Percentiles rank a stretch among this genome's conserved stretches.
Conservation (phyloP, 2,888 invertebrate genomes). For the Crioceris asparagi region DNA sequence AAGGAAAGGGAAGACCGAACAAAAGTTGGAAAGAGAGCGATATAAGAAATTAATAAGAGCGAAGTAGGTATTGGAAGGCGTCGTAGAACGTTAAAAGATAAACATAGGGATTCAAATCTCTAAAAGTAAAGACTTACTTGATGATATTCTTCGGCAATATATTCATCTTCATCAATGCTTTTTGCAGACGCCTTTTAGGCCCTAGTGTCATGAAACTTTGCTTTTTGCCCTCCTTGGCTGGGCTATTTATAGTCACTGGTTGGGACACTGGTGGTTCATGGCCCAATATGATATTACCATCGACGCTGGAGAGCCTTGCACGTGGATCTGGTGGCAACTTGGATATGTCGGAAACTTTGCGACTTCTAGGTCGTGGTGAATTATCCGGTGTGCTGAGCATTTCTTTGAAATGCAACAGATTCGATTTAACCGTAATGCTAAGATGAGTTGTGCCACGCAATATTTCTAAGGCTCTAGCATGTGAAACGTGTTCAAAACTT, state of each 20-base stretch:
- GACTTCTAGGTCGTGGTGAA: constrained; percentile 62
- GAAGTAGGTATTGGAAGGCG: too few species aligned
- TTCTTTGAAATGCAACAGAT: constrained; percentile 77
- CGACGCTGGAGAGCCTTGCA: constrained; percentile 70
- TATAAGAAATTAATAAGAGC: too few species aligned
- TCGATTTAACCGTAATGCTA: constrained; percentile 93
- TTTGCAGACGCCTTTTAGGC: constrained; percentile 72
- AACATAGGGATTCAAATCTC: too few species aligned
- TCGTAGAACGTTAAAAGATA: too few species aligned
- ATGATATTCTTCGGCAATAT: constrained; percentile 77
- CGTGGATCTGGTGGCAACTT: constrained; percentile 59
- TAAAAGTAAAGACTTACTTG: constrained; percentile 26
- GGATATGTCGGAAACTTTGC: constrained; percentile 46
- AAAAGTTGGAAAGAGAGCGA: too few species aligned
- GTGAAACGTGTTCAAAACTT: constrained; percentile 88
- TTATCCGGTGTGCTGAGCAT: constrained; percentile 69
- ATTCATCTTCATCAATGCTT: constrained; percentile 82
- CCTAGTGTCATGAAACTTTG: constrained; percentile 80
- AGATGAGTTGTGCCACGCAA: constrained; percentile 90
- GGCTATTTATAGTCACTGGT: constrained; percentile 49
- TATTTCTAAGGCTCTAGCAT: constrained; percentile 85
- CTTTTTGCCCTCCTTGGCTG: constrained; percentile 49
- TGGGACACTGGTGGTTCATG: constrained; percentile 39
- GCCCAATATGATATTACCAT: constrained; percentile 38
- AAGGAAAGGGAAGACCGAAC: too few species aligned